Conservation (phyloP, 2,888 invertebrate species). For the Gibbula magus region DNA sequence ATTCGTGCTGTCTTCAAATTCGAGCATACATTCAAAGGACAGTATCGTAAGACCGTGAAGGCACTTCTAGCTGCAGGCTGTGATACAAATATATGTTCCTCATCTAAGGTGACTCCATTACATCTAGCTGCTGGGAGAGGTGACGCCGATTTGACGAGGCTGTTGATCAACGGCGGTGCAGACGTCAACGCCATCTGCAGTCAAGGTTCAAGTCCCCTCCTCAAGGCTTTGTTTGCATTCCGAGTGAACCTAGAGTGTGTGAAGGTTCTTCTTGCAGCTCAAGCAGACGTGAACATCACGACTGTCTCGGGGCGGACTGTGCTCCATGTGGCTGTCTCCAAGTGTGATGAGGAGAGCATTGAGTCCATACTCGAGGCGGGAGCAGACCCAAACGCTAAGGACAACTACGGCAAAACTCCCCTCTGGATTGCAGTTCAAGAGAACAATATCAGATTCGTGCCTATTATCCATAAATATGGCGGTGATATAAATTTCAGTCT, state of each 20-base stretch:
- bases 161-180: conserved; percentile 58
- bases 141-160: conserved; percentile 49
- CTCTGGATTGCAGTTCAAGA: conserved; percentile 67
- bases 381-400: conserved; percentile 58
- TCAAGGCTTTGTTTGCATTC: conserved; percentile 51
- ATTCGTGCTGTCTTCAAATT: conserved; percentile 58
- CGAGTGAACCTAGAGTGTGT: conserved; percentile 54
- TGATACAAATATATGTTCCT: conserved; percentile 58
- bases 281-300: conserved; percentile 58
- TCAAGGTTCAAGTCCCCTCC: conserved; percentile 52
- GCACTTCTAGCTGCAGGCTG: conserved; percentile 53
- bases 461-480: conserved; percentile 52
- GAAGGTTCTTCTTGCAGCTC: conserved; percentile 55
- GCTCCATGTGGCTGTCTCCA: conserved; percentile 63
- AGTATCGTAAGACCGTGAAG: conserved; percentile 54
- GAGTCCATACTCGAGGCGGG: conserved; percentile 57
- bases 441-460: conserved; percentile 59
- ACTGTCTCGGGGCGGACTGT: conserved; percentile 57
- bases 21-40: conserved; percentile 52
- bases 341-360: conserved; percentile 61
- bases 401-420: conserved; percentile 61
- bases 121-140: conserved; percentile 67
- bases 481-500: conserved; percentile 54
- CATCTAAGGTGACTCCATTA: conserved; percentile 60
- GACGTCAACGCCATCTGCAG: conserved; percentile 58